Evolutionary conservation across 2,113 vertebrate species (phyloP).

Genomic region (Pomatorhinus ruficollis): DNA sequence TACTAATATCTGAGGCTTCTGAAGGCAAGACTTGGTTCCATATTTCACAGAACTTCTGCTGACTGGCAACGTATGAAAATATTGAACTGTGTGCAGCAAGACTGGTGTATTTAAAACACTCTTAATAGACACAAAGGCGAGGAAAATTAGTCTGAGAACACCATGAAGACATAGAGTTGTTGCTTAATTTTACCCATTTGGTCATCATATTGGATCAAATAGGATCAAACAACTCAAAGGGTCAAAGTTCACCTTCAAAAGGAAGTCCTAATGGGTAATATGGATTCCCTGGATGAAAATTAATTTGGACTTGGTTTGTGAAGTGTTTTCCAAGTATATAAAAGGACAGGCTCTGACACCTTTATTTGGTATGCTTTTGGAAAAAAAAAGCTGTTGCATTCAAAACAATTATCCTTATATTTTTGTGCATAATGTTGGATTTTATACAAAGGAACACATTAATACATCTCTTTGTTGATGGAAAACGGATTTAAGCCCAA

Average conservation of each 20-base stretch:
- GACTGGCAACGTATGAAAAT: neutral
- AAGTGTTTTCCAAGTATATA: neutral
- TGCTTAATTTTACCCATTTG: neutral
- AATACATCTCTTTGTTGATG: neutral
- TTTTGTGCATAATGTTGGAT: neutral
- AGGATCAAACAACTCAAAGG: neutral
- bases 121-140: neutral
- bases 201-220: neutral
- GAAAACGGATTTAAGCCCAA: neutral
- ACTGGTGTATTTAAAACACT: neutral
- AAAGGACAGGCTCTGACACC: neutral
- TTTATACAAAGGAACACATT: neutral
- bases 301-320: neutral
- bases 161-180: neutral
- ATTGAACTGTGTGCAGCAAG: neutral
- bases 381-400: neutral
- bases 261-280: neutral
- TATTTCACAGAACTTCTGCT: neutral
- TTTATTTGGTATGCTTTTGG: neutral
- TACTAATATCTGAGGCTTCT: fast-evolving
- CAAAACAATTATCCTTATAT: neutral
- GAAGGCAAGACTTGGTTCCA: neutral
- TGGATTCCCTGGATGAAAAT: neutral
- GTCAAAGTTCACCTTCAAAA: neutral
- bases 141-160: neutral